These are phyloP conservation scores for Alosa alosa DNA, from an alignment of 2,113 vertebrate species.

Conservation along the genomic window DNA sequence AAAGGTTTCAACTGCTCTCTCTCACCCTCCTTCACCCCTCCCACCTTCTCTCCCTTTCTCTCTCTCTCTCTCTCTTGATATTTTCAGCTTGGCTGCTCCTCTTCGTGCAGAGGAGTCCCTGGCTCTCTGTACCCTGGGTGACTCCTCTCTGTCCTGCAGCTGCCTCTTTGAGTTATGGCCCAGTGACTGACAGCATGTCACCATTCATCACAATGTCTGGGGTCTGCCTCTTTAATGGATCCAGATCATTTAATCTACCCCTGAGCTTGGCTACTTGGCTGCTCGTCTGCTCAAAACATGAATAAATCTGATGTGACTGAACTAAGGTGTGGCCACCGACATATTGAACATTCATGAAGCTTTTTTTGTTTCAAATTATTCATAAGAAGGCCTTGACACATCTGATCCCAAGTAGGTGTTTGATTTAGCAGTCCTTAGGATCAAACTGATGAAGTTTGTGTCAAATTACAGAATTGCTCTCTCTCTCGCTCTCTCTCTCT, in stretches of 20 bases:
- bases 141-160: slow-evolving; percentile 38
- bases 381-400: not conserved
- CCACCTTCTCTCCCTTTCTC: not conserved
- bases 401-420: not conserved
- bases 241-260: slow-evolving; percentile 28
- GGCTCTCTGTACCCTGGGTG: slow-evolving; percentile 33
- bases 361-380: not conserved
- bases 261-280: not conserved
- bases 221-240: slow-evolving; percentile 38
- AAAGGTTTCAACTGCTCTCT: not conserved
- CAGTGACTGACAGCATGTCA: slow-evolving; percentile 37
- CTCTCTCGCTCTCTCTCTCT: not conserved
- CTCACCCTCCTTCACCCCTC: not conserved
- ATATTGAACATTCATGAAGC: not conserved
- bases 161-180: slow-evolving; percentile 44
- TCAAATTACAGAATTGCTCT: not conserved
- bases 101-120: slow-evolving; percentile 34
- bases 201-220: slow-evolving; percentile 2
- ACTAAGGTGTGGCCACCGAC: not conserved
- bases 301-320: not conserved
- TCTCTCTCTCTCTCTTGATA: not conserved
- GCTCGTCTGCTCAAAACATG: not conserved
- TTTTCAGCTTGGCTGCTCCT: slow-evolving; percentile 39
- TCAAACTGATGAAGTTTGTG: not conserved
- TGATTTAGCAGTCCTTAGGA: not conserved